phyloP scores from a whole-genome alignment of 2,888 invertebrate species.

The Catocala sponsa region DNA sequence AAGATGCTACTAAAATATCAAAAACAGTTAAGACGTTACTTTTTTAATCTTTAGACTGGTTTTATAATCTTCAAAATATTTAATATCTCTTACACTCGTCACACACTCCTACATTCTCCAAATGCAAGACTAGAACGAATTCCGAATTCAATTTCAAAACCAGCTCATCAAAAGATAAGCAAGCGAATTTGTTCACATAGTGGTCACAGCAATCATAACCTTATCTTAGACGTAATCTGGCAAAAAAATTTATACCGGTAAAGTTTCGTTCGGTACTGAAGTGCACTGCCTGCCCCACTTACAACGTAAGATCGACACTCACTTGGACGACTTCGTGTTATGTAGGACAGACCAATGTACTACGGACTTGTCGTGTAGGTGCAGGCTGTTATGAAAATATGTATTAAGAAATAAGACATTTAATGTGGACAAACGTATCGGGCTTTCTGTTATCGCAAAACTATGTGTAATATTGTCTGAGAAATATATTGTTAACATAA shows the following conservation, averaged over 20 bases:
- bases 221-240: constrained; percentile 10
- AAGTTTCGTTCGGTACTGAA: constrained; percentile 6
- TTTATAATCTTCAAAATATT: neutral
- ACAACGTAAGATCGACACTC: constrained; percentile 55
- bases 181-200: neutral
- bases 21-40: neutral
- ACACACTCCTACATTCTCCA: constrained; percentile 3
- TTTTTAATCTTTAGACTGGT: neutral
- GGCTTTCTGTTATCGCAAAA: constrained; percentile 5
- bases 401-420: constrained; percentile 33
- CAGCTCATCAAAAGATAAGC: constrained; percentile 2
- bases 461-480: neutral
- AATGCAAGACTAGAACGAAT: constrained; percentile 3
- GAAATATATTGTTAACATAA: no score
- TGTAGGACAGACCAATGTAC: constrained; percentile 60
- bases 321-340: constrained; percentile 59
- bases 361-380: constrained; percentile 40
- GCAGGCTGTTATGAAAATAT: constrained; percentile 45
- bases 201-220: constrained; percentile 4
- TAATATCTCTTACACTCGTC: neutral
- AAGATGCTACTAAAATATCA: neutral
- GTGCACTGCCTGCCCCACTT: constrained; percentile 43
- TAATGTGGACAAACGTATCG: constrained; percentile 9
- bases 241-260: constrained; percentile 8
- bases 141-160: constrained; percentile 3